Evolutionary conservation across 2,888 invertebrate species (phyloP), one percentile per base, ranked within the genome.

Genomic region (Cerceris rybyensis): DNA sequence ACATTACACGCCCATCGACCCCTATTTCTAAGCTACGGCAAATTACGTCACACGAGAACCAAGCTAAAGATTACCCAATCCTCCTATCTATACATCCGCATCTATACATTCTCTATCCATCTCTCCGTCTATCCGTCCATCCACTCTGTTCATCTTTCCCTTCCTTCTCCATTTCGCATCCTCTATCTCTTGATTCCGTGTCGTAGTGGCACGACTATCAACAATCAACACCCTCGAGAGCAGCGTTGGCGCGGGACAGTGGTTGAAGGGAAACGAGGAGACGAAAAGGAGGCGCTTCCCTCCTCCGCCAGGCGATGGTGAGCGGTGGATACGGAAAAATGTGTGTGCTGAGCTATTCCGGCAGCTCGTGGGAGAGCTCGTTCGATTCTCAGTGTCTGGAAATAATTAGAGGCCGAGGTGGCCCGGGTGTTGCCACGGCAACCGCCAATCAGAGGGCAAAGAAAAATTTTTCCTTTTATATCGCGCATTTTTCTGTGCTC

Each of bases 331-430:
- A 82, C 80, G 81, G 78, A 87, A 88, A 87, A 87, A 86, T 88
- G 87, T 89, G 88, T 89, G 88, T 86, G 87, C 85, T 81, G 80
- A 79, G 89, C 87, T 88, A 90, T 90, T 89, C 88, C 87, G 82
- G 83, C 84, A 78, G 86, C 84, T 86, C 84, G 87, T 86, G 86
- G 87, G 87, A 88, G 88, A 87, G 90, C 92, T 91, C 90, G 92
- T 92, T 92, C 92, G 92, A 92, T 92, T 92, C 92, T 92, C 92
- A 91, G 91, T 92, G 92, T 92, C 92, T 92, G 92, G 92, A 92
- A 92, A 92, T 92, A 92, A 92, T 92, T 92, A 92, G 91, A 92
- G 91, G 88, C 88, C 84, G 88, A 87, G 88, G 86, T 85, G 87
- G 86, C 86, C 85, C 88, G 90, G 91, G 91, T 91, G 92, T 92